Conservation (phyloP, 2,888 invertebrate species). For the Brassicogethes aeneus region DNA sequence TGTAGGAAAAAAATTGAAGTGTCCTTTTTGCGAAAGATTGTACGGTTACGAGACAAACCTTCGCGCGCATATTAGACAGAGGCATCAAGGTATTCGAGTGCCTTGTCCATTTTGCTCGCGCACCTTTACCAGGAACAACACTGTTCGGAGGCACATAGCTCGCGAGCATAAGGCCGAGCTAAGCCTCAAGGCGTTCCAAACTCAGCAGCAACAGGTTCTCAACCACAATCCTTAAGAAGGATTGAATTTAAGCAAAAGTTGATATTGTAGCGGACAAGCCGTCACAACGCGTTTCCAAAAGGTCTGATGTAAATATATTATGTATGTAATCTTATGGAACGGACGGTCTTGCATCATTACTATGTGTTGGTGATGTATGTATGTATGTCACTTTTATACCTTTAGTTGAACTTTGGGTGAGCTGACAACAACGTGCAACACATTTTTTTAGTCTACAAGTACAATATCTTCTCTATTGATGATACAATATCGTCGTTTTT, state of each 20-base stretch:
- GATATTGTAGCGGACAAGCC: conserved; percentile 4
- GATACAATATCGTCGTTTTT: no score
- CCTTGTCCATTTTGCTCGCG: conserved; percentile 86
- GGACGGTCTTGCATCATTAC: no score
- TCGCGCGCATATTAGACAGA: conserved; percentile 83
- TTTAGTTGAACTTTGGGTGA: no score
- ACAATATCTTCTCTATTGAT: no score
- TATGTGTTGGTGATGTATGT: no score
- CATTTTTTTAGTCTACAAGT: no score
- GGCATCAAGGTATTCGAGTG: conserved; percentile 86
- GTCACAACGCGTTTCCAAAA: background rate
- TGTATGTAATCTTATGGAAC: no score
- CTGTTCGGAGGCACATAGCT: conserved; percentile 82
- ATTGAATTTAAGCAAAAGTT: background rate
- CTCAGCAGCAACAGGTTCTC: conserved; percentile 46
- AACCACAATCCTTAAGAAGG: conserved; percentile 55
- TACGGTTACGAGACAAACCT: conserved; percentile 91
- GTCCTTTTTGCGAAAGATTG: conserved; percentile 84
- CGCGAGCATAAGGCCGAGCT: conserved; percentile 76
- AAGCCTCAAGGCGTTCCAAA: conserved; percentile 56
- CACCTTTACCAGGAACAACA: conserved; percentile 88
- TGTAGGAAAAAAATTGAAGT: conserved; percentile 84
- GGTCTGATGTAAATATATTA: background rate
- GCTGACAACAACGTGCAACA: no score
- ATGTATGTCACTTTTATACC: background rate